Base-by-base conservation (phyloP, 2,888 invertebrate genomes). In the Steinernema scapterisci region DNA sequence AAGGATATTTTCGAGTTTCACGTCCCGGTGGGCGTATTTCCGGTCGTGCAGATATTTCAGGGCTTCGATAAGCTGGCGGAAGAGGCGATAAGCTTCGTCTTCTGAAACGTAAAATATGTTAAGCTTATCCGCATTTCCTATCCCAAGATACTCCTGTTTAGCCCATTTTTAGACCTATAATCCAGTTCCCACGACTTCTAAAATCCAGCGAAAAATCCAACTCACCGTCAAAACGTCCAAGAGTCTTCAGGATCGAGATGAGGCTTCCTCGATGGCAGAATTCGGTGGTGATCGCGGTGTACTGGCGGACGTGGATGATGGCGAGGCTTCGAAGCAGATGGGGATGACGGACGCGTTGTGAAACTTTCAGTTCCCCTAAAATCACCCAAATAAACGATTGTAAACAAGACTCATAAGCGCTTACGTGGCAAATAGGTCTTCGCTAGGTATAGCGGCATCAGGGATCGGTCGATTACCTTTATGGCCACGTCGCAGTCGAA, bases 21-120 rank as follows among this genome's bases (percentile, higher is more conserved):
- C 73, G 52, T 80, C 78, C 38, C 80, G 70, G 70, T 80, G 80
- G 16, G 72, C 79, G 46, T 80, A 54, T 16, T 44, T 21, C 19
- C 71, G 75, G 21, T 75, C 75, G 74, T 85, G 84, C 9, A 85
- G 74, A 71, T 83, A 85, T 43, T 83, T 63, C 16, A 85, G 71
- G 1, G 83, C 85, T 73, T 85, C 85, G 52, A 81, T 78, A 1
- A 85, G 71, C 56, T 85, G 85, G 16, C 84, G 81, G 77, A 84
- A 83, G 21, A 83, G 72, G 46, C 81, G 80, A 16, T 79, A 77
- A 2, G 79, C 80, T 19, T 78, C 52, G 16, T 51, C n/a, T 70
- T 82, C 83, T 82, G 73, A 72, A 73, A 73, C 38, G 31, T 77
- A 25, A n/a, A 31, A 3, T n/a, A 27, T 51, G 2, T 44, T n/a